Percentiles rank a stretch among this genome's conserved stretches.
Evolutionary conservation across 2,113 vertebrate genomes (phyloP).

Genomic region (Apeltes quadracus): DNA sequence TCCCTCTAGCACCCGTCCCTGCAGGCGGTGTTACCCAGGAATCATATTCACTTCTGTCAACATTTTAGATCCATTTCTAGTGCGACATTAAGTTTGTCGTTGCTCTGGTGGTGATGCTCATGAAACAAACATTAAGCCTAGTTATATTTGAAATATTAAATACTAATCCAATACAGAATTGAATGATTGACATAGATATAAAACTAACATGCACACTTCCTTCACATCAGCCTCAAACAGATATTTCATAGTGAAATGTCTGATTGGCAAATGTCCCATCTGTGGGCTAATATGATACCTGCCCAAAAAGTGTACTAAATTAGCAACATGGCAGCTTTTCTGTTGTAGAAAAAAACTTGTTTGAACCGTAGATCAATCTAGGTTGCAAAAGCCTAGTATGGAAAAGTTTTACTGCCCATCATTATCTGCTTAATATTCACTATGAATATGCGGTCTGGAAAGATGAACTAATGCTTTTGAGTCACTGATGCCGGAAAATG

Average conservation of each 20-base stretch:
- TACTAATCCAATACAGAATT: background rate
- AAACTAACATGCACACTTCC: background rate
- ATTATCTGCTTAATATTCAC: background rate
- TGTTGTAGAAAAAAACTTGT: background rate
- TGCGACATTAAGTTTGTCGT: background rate
- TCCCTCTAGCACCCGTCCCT: background rate
- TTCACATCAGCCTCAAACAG: background rate
- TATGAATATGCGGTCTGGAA: background rate
- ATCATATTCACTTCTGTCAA: background rate
- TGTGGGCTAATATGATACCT: background rate
- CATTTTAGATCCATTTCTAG: background rate
- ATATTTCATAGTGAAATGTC: slow-evolving; percentile 40
- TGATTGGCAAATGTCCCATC: slow-evolving; percentile 42
- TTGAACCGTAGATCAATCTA: background rate
- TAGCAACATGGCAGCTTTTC: background rate
- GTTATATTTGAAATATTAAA: background rate
- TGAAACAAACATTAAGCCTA: background rate
- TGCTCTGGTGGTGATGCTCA: background rate
- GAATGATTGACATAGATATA: background rate
- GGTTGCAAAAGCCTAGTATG: background rate
- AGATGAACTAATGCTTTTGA: background rate
- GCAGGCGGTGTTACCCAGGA: background rate
- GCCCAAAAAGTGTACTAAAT: background rate
- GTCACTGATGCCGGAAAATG: background rate
- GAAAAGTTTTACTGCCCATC: background rate